phyloP scores from a whole-genome alignment of 2,113 vertebrate species.

The Cynopterus brachyotis region DNA sequence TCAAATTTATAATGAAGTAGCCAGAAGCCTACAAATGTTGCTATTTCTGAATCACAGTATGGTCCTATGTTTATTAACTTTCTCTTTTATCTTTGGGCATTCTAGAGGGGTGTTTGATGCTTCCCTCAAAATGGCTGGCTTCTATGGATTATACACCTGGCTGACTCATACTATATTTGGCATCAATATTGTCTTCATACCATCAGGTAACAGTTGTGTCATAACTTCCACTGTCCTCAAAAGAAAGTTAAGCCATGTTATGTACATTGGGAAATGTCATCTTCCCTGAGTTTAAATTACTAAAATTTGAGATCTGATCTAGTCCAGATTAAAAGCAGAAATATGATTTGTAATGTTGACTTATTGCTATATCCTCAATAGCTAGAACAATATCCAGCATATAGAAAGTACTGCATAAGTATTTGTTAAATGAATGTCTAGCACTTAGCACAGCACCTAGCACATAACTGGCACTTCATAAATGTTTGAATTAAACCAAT shows the following conservation, averaged over 20 bases:
- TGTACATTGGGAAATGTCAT: neutral
- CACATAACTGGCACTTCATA: neutral
- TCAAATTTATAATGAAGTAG: neutral
- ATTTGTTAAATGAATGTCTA: neutral
- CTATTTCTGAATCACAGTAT: slow-evolving; percentile 22
- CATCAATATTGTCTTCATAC: slow-evolving; percentile 99
- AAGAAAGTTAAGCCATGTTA: neutral
- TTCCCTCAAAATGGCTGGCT: slow-evolving; percentile 98
- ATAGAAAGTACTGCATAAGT: neutral
- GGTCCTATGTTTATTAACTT: neutral
- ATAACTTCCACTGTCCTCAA: neutral
- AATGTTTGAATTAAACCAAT: neutral
- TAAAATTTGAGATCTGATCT: neutral
- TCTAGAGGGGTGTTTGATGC: slow-evolving; percentile 98
- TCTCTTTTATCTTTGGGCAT: slow-evolving; percentile 71
- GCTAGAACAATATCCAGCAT: neutral
- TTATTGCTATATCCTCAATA: neutral
- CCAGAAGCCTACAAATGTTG: neutral
- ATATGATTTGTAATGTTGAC: neutral
- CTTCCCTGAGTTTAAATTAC: neutral
- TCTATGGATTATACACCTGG: slow-evolving; percentile 99
- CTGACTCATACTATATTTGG: slow-evolving; percentile 99
- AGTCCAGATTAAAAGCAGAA: neutral
- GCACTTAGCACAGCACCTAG: neutral
- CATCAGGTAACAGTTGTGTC: slow-evolving; percentile 90